Base-by-base conservation (phyloP, 2,797 vertebrate genomes). In the Channa striata region DNA sequence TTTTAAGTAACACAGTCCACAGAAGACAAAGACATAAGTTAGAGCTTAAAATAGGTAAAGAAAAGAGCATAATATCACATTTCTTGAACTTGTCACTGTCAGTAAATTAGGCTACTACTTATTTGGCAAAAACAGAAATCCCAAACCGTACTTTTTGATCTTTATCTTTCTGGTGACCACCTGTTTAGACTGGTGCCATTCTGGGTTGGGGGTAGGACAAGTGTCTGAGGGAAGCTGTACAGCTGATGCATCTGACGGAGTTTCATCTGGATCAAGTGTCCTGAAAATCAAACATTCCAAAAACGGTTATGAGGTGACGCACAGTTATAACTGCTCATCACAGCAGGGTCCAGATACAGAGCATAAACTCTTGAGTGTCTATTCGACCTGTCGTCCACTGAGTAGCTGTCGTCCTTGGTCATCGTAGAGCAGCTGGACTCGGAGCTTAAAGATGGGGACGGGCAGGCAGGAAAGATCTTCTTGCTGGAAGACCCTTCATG, bases 311-410 rank as follows among this genome's bases (percentile, higher is more conserved):
- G 2, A 43, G 20, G 3, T 16, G 8, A 46, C 1, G 8, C 7
- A 3, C 3, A 17, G 10, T 16, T 19, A 30, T 4, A 30, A 6
- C 25, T 30, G 25, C 25, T 30, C 12, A 30, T 59, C 19, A 33
- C 19, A 3, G 14, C 0, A 25, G 30, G 42, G 11, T 10, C 0
- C 21, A 2, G 23, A 66, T 11, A 30, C 6, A 56, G 42, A 23
- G 17, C 17, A 4, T 12, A 11, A 34, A 48, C 9, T 2, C 1
- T 2, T 30, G 13, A 48, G 30, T 2, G 11, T 47, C 5, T 23
- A 6, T 17, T 0, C 23, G 46, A 91, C 91, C 87, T 89, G 73
- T 84, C 72, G 0, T 90, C 84, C 33, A 49, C 37, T 2, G 43
- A 40, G 68, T 0, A 47, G 58, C 44, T 37, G 68, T 87, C 46